A percentile compares a stretch with the other conserved stretches of the same genome.
These are phyloP conservation scores for Myzus persicae DNA, from an alignment of 1,140 invertebrate species.

Conservation along the genomic window DNA sequence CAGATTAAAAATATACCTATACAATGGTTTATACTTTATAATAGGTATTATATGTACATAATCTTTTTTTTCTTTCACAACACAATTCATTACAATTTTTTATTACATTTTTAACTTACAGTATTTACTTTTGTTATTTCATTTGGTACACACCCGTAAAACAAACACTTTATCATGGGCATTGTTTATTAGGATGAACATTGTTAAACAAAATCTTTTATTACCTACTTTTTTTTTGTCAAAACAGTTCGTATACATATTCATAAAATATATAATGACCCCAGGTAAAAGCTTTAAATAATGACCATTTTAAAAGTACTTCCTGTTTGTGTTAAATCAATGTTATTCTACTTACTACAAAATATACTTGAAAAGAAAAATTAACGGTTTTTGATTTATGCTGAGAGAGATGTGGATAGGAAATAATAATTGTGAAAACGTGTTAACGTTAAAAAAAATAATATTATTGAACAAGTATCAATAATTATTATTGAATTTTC, in stretches of 20 bases:
- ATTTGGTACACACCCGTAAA: slow-evolving; percentile 6
- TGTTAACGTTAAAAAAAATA: too few species aligned
- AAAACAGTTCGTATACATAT: background rate
- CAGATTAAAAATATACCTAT: slow-evolving; percentile 9
- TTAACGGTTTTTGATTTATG: background rate
- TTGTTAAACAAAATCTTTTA: slow-evolving; percentile 30
- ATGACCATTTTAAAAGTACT: background rate
- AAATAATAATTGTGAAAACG: too few species aligned
- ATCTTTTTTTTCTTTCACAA: background rate
- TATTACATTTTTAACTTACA: background rate
- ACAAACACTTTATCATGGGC: slow-evolving; percentile 20
- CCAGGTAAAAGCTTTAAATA: background rate
- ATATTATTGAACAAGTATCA: background rate
- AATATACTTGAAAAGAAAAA: background rate
- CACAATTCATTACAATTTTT: background rate
- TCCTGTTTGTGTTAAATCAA: background rate
- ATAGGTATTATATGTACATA: background rate
- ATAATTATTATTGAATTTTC: background rate
- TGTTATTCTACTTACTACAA: background rate
- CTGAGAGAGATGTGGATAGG: too few species aligned
- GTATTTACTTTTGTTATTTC: slow-evolving; percentile 13
- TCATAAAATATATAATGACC: background rate
- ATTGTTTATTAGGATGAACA: background rate
- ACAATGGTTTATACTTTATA: background rate
- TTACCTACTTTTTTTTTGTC: background rate